These are phyloP conservation scores for Mus spretus DNA, from an alignment of 2,797 vertebrate genomes.

Conservation along the genomic window DNA sequence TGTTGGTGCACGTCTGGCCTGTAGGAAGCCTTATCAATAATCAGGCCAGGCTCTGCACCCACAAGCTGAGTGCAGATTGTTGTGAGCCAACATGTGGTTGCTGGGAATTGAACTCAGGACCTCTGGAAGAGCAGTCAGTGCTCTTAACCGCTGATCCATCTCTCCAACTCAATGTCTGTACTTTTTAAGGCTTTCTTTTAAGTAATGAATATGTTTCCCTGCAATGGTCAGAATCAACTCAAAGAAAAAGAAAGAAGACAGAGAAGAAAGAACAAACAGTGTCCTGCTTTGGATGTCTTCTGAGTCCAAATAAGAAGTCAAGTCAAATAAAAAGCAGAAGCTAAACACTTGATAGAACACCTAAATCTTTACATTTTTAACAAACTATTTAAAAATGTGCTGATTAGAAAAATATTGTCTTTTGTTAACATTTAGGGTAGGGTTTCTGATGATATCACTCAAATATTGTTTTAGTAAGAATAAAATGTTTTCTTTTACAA, in stretches of 20 bases:
- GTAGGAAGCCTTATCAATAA: not conserved
- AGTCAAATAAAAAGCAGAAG: not conserved
- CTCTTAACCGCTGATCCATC: too few relatives aligned
- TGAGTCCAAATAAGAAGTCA: not conserved
- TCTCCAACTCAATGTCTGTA: not conserved
- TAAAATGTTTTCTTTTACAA: not conserved
- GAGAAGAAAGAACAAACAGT: not conserved
- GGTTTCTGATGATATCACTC: not conserved
- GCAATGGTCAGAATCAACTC: not conserved
- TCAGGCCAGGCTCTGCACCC: not conserved
- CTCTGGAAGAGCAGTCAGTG: too few relatives aligned
- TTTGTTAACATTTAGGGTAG: not conserved
- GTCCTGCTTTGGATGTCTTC: not conserved
- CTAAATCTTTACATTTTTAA: not conserved
- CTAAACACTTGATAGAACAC: not conserved
- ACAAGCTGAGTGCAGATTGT: not conserved
- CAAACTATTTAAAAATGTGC: not conserved
- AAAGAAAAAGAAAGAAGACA: not conserved
- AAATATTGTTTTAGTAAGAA: not conserved
- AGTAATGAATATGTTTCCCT: not conserved
- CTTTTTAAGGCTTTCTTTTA: not conserved
- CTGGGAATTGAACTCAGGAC: too few relatives aligned
- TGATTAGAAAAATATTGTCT: not conserved
- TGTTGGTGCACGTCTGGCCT: not conserved
- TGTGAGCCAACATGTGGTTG: too few relatives aligned